These are phyloP conservation scores for Caenorhabditis sp. DNA, from an alignment of 2,888 invertebrate genomes.

Conservation along the genomic window DNA sequence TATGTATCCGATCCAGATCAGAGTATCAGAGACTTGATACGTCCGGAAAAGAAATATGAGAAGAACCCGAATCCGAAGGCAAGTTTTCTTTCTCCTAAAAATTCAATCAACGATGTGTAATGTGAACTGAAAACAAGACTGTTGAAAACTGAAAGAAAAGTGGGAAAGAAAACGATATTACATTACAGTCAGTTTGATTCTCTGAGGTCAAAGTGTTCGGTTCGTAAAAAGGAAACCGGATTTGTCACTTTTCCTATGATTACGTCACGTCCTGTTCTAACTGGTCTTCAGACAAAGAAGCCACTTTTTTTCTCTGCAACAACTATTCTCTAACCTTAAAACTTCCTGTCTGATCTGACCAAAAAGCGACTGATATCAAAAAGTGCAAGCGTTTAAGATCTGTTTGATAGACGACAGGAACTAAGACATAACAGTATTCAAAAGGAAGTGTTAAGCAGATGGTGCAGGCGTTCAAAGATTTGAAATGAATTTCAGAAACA, in stretches of 20 bases:
- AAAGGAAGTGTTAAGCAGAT: neutral
- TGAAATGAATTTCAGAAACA: slow-evolving; percentile 47
- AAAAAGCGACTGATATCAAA: slow-evolving; percentile 14
- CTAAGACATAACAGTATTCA: neutral
- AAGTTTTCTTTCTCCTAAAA: neutral
- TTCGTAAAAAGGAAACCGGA: slow-evolving; percentile 26
- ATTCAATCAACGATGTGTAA: slow-evolving; percentile 26
- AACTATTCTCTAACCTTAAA: neutral
- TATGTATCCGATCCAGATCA: slow-evolving; percentile 60
- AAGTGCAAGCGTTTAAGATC: neutral
- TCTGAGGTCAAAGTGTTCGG: slow-evolving; percentile 52
- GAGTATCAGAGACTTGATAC: slow-evolving; percentile 64
- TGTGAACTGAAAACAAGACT: slow-evolving; percentile 1
- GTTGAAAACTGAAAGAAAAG: neutral
- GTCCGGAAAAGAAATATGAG: slow-evolving; percentile 65
- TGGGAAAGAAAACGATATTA: slow-evolving; percentile 10
- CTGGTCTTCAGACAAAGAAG: slow-evolving; percentile 35
- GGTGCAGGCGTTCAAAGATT: neutral
- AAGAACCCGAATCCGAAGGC: slow-evolving; percentile 65
- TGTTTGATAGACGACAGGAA: neutral
- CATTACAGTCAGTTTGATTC: slow-evolving; percentile 41
- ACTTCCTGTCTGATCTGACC: slow-evolving; percentile 17
- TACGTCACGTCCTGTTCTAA: slow-evolving; percentile 40
- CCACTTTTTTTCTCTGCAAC: slow-evolving; percentile 34
- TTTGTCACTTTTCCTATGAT: slow-evolving; percentile 17